Base-by-base conservation (phyloP, 2,888 invertebrate species). In the Poecilus cupreus region DNA sequence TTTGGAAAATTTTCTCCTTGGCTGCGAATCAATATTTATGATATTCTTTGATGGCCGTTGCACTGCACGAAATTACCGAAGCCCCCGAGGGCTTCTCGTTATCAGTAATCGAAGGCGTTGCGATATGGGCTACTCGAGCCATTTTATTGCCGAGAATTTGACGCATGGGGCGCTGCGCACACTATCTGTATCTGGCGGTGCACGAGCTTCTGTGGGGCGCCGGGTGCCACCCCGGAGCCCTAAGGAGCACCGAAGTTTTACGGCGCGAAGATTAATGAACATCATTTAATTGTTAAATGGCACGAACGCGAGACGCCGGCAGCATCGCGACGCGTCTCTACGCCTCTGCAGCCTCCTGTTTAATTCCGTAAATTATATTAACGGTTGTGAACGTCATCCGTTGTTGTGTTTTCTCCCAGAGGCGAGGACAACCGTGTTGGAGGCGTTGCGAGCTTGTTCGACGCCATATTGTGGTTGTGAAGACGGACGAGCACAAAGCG, bases 261-360 rank as follows among this genome's bases (percentile, higher is more conserved):
- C 60, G 26, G 75, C 37, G 46, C 22, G 26, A 74, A 72, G 80
- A 80, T 80, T 60, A 80, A 80, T 80, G 80, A 80, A 74, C 51
- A 37, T 80, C 80, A 74, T 81, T 81, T 81, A 75, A 81, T 81
- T 81, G 81, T 81, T 74, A 81, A 81, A 81, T 81, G 81, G 81
- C 81, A 81, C 64, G 81, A 75, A 81, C 81, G 74, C 81, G 60
- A 57, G 74, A 60, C 75, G 81, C 80, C 60, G 26, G 72, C 74
- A 51, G 49, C 79, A 13, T 26, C 39, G 72, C 43, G 22, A 24
- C 49, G 75, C 32, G 32, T 32, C 32, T 32, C 18, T 24, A 60
- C 68, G 68, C 18, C 18, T 60, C 72, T 13, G 22, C 51, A 49
- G 24, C 46, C 70, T 57, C 70, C 68, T 80, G 74, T 74, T 74